Base-by-base conservation (phyloP, 2,797 vertebrate species). In the Sebastes trivittatus region DNA sequence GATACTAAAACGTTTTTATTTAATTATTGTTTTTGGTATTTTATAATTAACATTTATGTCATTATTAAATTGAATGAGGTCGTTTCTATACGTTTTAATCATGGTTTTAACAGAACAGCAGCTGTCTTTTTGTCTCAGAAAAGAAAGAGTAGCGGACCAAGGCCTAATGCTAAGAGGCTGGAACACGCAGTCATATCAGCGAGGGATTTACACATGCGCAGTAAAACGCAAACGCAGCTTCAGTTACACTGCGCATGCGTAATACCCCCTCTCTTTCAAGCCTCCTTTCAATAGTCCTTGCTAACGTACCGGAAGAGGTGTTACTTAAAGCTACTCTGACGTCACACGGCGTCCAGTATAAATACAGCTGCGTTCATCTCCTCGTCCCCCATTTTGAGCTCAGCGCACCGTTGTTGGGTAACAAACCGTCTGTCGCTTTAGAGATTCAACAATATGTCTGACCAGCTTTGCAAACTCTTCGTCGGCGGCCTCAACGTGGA, bases 401-500 rank as follows among this genome's bases (percentile, higher is more conserved):
- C 32, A 20, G 7, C 55, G 3, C 36, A 0, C 32, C 0, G 11
- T 18, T 1, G 0, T 18, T 1, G 0, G 0, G 1, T 0, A 0
- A 0, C 0, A 1, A 1, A 38, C 5, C 13, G 6, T 7, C 54
- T 56, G 7, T 11, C 64, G 13, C 5, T 38, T 78, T 13, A 36
- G 4, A 36, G 54, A 20, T 16, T 46, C 7, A 4, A 97, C 97
- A 77, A 99, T 36, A 36, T 97, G 93, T 82, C 76, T 10, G 93
- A 94, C 85, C 98, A 99, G 94, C 95, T 99, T 5, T 99, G 98
- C 63, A 99, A 99, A 94, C 96, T 99, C 71, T 99, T 99, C 69
- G 98, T 99, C 83, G 98, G 98, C 7, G 98, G 98, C 22, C 95
- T 99, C 2, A 99, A 99, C 72, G 98, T 99, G 68, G 97, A 99